Evolutionary conservation across 2,888 invertebrate species (phyloP).

Genomic region (Stenchaetothrips biformis): DNA sequence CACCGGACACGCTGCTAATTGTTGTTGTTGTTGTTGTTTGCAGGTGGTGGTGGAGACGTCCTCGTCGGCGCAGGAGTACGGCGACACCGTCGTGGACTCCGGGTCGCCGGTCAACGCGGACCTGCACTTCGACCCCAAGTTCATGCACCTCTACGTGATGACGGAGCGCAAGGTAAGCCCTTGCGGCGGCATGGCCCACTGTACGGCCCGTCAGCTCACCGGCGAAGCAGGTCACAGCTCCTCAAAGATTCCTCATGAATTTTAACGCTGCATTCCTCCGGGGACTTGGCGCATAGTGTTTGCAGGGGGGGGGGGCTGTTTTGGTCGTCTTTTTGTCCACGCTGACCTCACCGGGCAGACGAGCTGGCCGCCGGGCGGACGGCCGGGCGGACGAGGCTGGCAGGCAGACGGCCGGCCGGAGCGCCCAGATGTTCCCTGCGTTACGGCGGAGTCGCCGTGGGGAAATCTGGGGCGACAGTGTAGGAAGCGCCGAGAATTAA

Average conservation of each 20-base stretch:
- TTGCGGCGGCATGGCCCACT: not conserved
- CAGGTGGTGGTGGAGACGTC: slow-evolving; percentile 85
- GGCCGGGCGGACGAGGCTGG: no score
- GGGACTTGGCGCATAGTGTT: slow-evolving; percentile 20
- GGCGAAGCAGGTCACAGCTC: slow-evolving; percentile 13
- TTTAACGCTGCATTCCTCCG: slow-evolving; percentile 15
- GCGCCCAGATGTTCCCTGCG: no score
- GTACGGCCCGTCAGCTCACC: no score
- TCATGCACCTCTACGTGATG: slow-evolving; percentile 90
- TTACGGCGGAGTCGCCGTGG: not conserved
- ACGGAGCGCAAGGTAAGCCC: slow-evolving; percentile 72
- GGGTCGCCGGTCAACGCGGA: slow-evolving; percentile 80
- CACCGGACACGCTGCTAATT: no score
- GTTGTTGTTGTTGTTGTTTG: slow-evolving; percentile 35
- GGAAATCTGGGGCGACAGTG: not conserved
- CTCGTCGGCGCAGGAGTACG: slow-evolving; percentile 81
- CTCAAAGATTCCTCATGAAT: slow-evolving; percentile 25
- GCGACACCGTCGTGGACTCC: slow-evolving; percentile 78
- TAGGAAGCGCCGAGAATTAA: not conserved
- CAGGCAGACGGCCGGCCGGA: no score
- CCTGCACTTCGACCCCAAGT: slow-evolving; percentile 84
- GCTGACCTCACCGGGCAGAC: not conserved
- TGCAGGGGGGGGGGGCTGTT: not conserved
- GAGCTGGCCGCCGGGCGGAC: not conserved
- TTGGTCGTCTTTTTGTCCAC: not conserved